A percentile compares a stretch with the other conserved stretches of the same genome.
Conservation (phyloP, 2,888 invertebrate species). For the Catocala fraxini region DNA sequence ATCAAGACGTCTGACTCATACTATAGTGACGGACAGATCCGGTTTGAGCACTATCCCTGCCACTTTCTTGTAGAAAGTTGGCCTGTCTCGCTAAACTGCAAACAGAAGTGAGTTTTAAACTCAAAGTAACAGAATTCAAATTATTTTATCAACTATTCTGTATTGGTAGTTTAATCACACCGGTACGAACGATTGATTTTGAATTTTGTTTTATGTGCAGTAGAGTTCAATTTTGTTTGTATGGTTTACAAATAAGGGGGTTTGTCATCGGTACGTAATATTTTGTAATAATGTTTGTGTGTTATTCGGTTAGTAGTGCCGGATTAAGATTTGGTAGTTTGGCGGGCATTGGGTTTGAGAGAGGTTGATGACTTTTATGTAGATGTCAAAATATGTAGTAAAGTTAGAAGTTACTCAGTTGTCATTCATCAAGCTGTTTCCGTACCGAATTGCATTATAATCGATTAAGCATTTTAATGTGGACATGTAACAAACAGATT, state of each 20-base stretch:
- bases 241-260: slow-evolving; percentile 24
- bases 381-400: slow-evolving; percentile 2
- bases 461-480: too few relatives aligned
- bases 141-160: slow-evolving; percentile 4
- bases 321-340: slow-evolving; percentile 35
- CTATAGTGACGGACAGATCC: slow-evolving; percentile 56
- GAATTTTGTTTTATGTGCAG: background rate
- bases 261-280: slow-evolving; percentile 58
- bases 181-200: slow-evolving; percentile 15
- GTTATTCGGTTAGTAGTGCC: slow-evolving; percentile 78
- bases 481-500: too few relatives aligned
- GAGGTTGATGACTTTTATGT: slow-evolving; percentile 46
- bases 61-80: slow-evolving; percentile 67
- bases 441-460: too few relatives aligned
- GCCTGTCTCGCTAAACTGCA: slow-evolving; percentile 25
- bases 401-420: too few relatives aligned
- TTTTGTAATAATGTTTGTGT: slow-evolving; percentile 69
- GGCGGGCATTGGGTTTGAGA: slow-evolving; percentile 32
- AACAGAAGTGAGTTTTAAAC: slow-evolving; percentile 28
- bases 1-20: slow-evolving; percentile 53
- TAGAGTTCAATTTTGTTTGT: slow-evolving; percentile 35
- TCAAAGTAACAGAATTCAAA: slow-evolving; percentile 9
- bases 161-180: slow-evolving; percentile 7
- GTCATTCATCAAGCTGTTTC: too few relatives aligned
- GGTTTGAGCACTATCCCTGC: slow-evolving; percentile 62